Evolutionary conservation across 1,140 invertebrate species (phyloP).

Genomic region (Bombus pascuorum): DNA sequence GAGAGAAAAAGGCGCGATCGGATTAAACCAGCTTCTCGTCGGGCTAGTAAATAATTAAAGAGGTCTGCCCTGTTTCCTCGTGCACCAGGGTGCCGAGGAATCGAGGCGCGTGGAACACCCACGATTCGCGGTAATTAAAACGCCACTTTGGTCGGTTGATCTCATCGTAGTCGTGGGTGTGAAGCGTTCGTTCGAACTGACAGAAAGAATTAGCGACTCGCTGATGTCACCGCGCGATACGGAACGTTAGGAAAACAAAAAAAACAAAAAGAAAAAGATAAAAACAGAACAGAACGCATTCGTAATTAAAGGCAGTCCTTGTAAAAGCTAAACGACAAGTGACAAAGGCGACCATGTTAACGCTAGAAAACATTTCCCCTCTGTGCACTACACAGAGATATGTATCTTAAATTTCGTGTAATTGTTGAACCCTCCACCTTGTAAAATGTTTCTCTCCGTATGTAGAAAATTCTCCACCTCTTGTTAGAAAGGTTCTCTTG

Average conservation of each 20-base stretch:
- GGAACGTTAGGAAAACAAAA: background rate
- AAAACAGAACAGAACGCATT: background rate
- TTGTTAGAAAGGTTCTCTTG: background rate
- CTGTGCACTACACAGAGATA: background rate
- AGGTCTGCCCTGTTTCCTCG: conserved; percentile 5
- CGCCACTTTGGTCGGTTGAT: conserved; percentile 24
- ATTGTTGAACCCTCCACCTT: background rate
- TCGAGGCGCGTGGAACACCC: conserved; percentile 41
- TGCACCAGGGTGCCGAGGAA: too few species aligned
- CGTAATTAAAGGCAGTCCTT: background rate
- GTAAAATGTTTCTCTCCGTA: background rate
- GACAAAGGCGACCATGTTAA: background rate
- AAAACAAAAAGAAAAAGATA: background rate
- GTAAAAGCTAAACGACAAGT: background rate
- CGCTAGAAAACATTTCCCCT: background rate
- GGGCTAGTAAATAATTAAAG: conserved; percentile 24
- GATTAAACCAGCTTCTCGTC: background rate
- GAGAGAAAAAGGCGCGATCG: conserved; percentile 6
- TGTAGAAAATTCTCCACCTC: background rate
- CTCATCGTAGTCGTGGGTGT: conserved; percentile 41
- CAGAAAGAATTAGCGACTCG: conserved; percentile 23
- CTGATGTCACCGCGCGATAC: conserved; percentile 40
- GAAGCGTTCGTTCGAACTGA: conserved; percentile 18
- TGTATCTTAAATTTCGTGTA: background rate
- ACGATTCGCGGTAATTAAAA: conserved; percentile 44